A percentile compares a stretch with the other conserved stretches of the same genome.
Evolutionary conservation across 2,113 vertebrate genomes (phyloP).

Genomic region (Sylvia atricapilla): DNA sequence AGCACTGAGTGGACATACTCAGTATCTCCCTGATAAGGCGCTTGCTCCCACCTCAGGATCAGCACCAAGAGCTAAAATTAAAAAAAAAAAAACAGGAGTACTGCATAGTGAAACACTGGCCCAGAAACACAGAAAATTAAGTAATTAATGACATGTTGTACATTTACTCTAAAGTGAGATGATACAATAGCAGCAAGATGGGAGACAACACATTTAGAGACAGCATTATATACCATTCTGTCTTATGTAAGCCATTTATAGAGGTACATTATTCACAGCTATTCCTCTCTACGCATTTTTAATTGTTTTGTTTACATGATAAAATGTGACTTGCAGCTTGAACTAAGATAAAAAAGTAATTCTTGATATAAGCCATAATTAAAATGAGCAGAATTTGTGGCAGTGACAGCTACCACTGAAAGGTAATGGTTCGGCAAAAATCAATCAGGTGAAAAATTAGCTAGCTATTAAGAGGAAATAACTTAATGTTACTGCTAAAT

Average conservation of each 20-base stretch:
- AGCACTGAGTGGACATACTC: neutral
- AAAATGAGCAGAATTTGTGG: neutral
- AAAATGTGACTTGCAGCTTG: neutral
- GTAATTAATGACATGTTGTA: neutral
- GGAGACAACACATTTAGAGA: neutral
- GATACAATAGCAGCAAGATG: neutral
- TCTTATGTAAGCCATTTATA: neutral
- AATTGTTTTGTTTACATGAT: constrained; percentile 39
- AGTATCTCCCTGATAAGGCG: neutral
- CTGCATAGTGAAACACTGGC: neutral
- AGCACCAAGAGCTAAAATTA: neutral
- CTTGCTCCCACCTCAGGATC: neutral
- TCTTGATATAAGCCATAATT: constrained; percentile 31
- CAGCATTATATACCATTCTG: neutral
- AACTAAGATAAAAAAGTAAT: constrained; percentile 19
- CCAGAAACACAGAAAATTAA: neutral
- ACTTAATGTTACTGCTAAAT: neutral
- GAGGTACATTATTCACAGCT: neutral
- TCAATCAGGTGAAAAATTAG: constrained; percentile 51
- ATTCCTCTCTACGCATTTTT: constrained; percentile 5
- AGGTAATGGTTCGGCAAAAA: constrained; percentile 24
- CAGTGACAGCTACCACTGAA: neutral
- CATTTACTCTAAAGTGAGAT: neutral
- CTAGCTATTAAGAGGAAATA: constrained; percentile 13
- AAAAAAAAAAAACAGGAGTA: neutral